phyloP scores from a whole-genome alignment of 2,888 invertebrate species.

The Blomia tropicalis region DNA sequence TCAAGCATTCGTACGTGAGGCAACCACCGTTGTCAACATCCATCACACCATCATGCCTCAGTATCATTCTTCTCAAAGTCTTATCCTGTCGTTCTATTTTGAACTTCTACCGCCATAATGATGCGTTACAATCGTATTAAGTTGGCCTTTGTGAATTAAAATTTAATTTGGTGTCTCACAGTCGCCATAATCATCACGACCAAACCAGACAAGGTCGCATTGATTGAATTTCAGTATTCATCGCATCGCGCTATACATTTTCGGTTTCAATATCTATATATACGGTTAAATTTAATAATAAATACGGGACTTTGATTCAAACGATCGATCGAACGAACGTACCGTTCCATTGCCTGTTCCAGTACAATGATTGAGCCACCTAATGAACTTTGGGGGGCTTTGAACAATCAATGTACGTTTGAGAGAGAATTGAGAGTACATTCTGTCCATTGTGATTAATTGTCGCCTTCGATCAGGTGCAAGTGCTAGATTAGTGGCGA shows the following conservation, averaged over 20 bases:
- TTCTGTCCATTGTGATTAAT: neutral
- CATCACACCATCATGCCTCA: neutral
- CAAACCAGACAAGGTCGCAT: neutral
- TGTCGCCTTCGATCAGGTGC: neutral
- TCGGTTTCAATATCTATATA: neutral
- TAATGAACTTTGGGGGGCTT: too few species aligned
- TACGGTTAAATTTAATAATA: slow-evolving; percentile 2
- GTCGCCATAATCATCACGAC: too few species aligned
- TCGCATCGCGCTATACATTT: neutral
- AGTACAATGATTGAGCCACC: too few species aligned
- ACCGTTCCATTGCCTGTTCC: too few species aligned
- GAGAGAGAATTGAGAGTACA: too few species aligned
- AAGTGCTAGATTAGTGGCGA: neutral
- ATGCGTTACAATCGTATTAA: neutral
- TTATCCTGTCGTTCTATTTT: neutral
- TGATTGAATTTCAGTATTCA: slow-evolving; percentile 15
- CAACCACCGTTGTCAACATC: too few species aligned
- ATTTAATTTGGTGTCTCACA: too few species aligned
- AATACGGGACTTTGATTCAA: too few species aligned
- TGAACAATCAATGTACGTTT: neutral
- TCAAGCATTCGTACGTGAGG: slow-evolving; percentile 9
- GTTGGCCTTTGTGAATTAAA: neutral
- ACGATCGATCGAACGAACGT: too few species aligned
- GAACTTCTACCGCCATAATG: neutral
- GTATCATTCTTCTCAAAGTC: neutral